Evolutionary conservation across 2,797 vertebrate genomes (phyloP), one percentile per base, ranked within the genome.

Genomic region (Mallotus villosus): DNA sequence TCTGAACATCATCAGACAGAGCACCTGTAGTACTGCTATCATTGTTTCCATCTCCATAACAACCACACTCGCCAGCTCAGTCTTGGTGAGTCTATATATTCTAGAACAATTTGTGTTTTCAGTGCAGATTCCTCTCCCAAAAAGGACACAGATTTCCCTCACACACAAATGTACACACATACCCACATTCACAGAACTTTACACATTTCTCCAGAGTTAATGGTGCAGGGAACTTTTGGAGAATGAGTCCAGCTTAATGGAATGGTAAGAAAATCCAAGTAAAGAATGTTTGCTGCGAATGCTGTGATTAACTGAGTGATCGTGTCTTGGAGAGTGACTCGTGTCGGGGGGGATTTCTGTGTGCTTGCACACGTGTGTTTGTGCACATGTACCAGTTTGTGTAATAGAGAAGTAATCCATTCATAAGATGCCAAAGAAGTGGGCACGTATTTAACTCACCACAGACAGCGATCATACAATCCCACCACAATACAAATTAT

Each of bases 181-280:
- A 69, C 24, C 66, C 51, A 55, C 24, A 2, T 17, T 24, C 55
- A 60, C 21, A 70, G 22, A 57, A 25, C n/a, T 61, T 81, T 73
- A 81, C 76, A 81, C 78, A 78, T 78, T 85, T 74, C 83, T 82
- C 84, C 78, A 88, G 88, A 90, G 85, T 85, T 89, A 92, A 91
- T 90, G 90, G 84, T 86, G 88, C 86, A 85, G 85, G 78, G 80
- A 86, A 84, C 84, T 88, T 88, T 82, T 57, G 83, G 85, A 89
- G 87, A 82, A 90, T 90, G 90, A 91, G 91, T 92, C 88, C 86
- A 86, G 86, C 78, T 86, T 90, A 92, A 92, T 91, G 90, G 88
- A 78, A 90, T 80, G 81, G 79, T 84, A 46, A 46, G 84, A 81
- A 89, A 83, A 80, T 80, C 74, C 84, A 83, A 86, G 87, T 90